Evolutionary conservation across 2,888 invertebrate species (phyloP).

Genomic region (Ochropleura plecta): DNA sequence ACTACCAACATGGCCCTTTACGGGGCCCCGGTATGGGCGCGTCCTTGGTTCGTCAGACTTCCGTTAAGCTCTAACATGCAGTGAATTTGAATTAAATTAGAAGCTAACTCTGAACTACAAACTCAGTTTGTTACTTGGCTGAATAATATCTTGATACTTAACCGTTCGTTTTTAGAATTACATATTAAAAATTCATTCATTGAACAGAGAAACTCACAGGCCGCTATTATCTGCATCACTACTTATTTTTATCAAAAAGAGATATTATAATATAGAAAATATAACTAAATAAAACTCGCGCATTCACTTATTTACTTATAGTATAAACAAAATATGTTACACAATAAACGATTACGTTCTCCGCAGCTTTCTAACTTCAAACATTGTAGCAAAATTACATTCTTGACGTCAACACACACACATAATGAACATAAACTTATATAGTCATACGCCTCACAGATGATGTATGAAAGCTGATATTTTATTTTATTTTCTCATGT

Average conservation of each 20-base stretch:
- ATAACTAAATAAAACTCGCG: neutral
- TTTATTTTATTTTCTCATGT: constrained; percentile 42
- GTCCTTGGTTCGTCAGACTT: constrained; percentile 14
- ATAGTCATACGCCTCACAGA: constrained; percentile 35
- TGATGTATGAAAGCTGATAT: constrained; percentile 59
- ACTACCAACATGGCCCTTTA: too few species aligned
- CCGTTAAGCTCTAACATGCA: neutral
- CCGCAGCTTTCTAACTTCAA: constrained; percentile 43
- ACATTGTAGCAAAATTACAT: constrained; percentile 52
- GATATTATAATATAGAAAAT: neutral
- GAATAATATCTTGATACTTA: neutral
- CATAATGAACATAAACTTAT: constrained; percentile 3
- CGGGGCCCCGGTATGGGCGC: too few species aligned
- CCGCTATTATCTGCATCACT: neutral
- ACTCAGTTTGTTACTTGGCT: neutral
- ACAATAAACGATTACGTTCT: constrained; percentile 31
- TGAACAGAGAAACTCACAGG: too few species aligned
- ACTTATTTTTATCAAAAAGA: too few species aligned
- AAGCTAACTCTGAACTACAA: constrained; percentile 9
- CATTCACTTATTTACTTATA: neutral
- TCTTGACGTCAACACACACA: constrained; percentile 40
- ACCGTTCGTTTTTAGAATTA: neutral
- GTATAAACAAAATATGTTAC: constrained; percentile 26
- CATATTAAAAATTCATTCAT: neutral
- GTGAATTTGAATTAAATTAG: constrained; percentile 30